Base-by-base conservation (phyloP, 2,113 vertebrate genomes). In the Indicator maculatus region DNA sequence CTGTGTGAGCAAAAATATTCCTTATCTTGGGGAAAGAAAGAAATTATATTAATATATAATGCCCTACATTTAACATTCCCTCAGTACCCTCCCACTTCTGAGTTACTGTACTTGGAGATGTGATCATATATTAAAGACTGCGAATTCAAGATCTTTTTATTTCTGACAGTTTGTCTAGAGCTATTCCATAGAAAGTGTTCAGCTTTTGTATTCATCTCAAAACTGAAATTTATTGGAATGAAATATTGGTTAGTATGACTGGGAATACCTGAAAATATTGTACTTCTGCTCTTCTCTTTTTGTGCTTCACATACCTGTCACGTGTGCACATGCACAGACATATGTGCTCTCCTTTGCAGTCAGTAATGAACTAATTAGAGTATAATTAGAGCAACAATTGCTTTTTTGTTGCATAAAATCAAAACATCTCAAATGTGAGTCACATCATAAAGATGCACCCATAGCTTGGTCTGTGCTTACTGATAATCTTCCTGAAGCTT, bases 41-140 rank as follows among this genome's bases (percentile, higher is more conserved):
- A 91, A 83, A 94, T 70, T 95, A 92, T 79, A 96, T 97, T 81
- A 93, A 96, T 93, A 88, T 44, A 61, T 50, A 82, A 92, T 69
- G 89, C 16, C 64, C 60, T 88, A 91, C 78, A 87, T 71, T 95
- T 96, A 96, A 82, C 89, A 96, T 96, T 95, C 96, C 83, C 61
- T 95, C 93, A 94, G 91, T 95, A 86, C 77, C 86, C 86, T 88
- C 93, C 95, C 93, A 95, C n/a, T 93, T 94, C 86, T 91, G 70
- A 88, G 70, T 75, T 88, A 3, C 86, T 63, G 52, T 38, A 30
- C 83, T 71, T 61, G 27, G 39, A 33, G 83, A 95, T 88, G 70
- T 95, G 75, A 91, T 72, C 76, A 74, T 60, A 89, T 74, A 80
- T 83, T 75, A 86, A 93, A 83, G 50, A 56, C 60, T 87, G 67